Evolutionary conservation across 2,888 invertebrate genomes (phyloP).

Genomic region (Apotomis capreana): DNA sequence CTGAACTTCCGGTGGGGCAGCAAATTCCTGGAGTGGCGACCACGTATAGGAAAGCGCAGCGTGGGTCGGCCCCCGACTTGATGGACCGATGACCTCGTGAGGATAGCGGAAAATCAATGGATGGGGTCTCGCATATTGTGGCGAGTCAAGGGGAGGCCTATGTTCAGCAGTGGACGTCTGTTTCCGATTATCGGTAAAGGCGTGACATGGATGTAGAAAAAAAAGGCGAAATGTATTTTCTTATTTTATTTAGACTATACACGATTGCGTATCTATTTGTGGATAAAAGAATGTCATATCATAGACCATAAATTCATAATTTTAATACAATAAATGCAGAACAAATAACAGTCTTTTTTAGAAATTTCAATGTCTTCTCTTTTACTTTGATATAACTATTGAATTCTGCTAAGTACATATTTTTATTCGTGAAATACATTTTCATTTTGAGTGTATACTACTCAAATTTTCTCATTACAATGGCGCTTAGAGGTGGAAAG

Average conservation of each 20-base stretch:
- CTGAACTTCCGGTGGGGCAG: too few species aligned
- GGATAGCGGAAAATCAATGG: too few species aligned
- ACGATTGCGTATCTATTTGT: constrained; percentile 31
- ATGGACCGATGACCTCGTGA: too few species aligned
- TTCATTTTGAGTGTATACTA: constrained; percentile 5
- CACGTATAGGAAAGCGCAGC: too few species aligned
- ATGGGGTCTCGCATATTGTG: too few species aligned
- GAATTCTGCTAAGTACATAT: constrained; percentile 23
- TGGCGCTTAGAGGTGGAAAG: neutral
- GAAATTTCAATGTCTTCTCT: constrained; percentile 20
- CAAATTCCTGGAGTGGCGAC: too few species aligned
- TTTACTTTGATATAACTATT: neutral
- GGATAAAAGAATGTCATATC: constrained; percentile 32
- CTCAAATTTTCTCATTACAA: neutral
- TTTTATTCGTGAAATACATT: neutral
- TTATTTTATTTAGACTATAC: constrained; percentile 36
- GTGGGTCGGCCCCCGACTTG: too few species aligned
- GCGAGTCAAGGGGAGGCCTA: too few species aligned
- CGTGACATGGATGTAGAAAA: too few species aligned
- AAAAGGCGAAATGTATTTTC: neutral
- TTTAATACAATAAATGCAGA: constrained; percentile 40
- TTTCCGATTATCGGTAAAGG: too few species aligned
- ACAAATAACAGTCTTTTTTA: constrained; percentile 34
- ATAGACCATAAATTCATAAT: constrained; percentile 33
- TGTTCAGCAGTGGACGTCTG: too few species aligned